phyloP scores from a whole-genome alignment of 1,140 invertebrate species.

The Cherax destructor region DNA sequence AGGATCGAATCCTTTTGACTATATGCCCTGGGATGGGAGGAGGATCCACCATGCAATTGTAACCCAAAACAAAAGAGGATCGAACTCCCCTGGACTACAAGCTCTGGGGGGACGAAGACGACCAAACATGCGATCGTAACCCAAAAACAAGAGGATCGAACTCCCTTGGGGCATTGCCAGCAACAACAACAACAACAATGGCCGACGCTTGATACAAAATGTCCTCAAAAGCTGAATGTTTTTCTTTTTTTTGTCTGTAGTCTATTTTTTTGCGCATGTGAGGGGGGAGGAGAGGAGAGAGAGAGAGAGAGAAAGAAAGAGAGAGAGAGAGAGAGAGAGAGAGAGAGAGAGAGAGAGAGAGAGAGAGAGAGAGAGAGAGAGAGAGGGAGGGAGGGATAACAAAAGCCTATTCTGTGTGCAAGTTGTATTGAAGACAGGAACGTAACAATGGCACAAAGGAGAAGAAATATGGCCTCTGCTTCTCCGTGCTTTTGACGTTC shows the following conservation, averaged over 20 bases:
- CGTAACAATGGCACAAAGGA: constrained; percentile 49
- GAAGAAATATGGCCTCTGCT: constrained; percentile 53
- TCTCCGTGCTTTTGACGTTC: constrained; percentile 38
- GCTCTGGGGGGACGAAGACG: no score
- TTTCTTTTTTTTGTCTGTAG: neutral
- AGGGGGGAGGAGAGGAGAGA: neutral
- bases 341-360: neutral
- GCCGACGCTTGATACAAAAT: constrained; percentile 47
- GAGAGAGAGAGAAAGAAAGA: neutral
- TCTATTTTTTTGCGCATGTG: neutral
- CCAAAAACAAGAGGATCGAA: neutral
- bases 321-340: neutral
- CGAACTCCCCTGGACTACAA: no score
- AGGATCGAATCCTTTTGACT: no score
- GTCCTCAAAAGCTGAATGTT: neutral
- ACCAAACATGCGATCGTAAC: no score
- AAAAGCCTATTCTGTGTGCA: constrained; percentile 55
- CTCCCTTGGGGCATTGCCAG: neutral
- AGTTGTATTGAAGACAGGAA: constrained; percentile 61
- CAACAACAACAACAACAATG: constrained; percentile 22
- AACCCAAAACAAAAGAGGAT: no score
- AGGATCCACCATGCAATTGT: no score
- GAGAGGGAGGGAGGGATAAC: neutral
- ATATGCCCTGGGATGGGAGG: no score
- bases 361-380: neutral